phyloP scores from a whole-genome alignment of 2,888 invertebrate genomes.

The Limenitis camilla region DNA sequence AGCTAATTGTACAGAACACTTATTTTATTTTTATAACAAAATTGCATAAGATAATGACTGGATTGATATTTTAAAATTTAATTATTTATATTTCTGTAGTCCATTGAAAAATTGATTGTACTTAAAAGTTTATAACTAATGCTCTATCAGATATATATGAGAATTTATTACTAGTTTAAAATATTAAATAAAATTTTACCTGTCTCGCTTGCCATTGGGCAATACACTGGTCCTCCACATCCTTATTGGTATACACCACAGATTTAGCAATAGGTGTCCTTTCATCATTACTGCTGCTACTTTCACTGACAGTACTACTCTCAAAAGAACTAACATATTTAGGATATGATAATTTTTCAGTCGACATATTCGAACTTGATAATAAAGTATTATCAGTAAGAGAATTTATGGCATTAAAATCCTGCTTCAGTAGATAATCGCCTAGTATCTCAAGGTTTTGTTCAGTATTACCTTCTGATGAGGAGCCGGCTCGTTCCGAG shows the following conservation, averaged over 20 bases:
- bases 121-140: too few relatives aligned
- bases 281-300: conserved; percentile 17
- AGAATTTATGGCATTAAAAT: conserved; percentile 49
- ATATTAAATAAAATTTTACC: conserved; percentile 36
- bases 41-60: too few relatives aligned
- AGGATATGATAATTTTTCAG: conserved; percentile 44
- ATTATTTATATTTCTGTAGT: too few relatives aligned
- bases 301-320: conserved; percentile 27
- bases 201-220: conserved; percentile 79
- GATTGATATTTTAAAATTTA: too few relatives aligned
- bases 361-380: conserved; percentile 39
- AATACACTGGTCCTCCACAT: conserved; percentile 58
- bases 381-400: conserved; percentile 40
- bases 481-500: conserved; percentile 30
- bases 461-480: conserved; percentile 44
- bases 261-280: conserved; percentile 33
- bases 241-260: conserved; percentile 37
- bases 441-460: conserved; percentile 56
- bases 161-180: not conserved
- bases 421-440: conserved; percentile 56
- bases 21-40: too few relatives aligned
- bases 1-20: too few relatives aligned
- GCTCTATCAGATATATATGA: too few relatives aligned
- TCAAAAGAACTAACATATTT: conserved; percentile 48
- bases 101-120: too few relatives aligned